Conservation (phyloP, 2,113 vertebrate genomes). For the Dunckerocampus dactyliophorus region DNA sequence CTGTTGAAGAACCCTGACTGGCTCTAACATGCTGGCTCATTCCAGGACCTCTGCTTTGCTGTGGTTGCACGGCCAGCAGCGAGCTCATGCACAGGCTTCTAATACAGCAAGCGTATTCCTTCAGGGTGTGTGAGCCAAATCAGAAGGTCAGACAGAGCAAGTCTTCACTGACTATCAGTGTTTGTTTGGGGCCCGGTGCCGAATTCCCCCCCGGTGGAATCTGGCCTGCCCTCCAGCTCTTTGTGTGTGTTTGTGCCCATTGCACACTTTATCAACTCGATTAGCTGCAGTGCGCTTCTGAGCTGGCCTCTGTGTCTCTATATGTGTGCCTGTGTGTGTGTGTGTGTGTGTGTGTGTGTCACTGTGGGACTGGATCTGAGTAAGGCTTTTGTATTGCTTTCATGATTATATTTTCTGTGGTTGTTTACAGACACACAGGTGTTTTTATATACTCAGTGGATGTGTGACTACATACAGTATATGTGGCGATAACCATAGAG, state of each 20-base stretch:
- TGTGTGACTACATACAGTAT: not conserved
- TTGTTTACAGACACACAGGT: constrained; percentile 27
- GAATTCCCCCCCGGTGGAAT: constrained; percentile 44
- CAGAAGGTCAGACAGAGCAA: constrained; percentile 65
- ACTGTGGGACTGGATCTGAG: no score
- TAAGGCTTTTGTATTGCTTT: constrained; percentile 18
- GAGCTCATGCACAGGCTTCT: constrained; percentile 11
- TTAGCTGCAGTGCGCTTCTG: constrained; percentile 45
- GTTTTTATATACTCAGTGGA: constrained; percentile 39
- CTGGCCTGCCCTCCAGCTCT: constrained; percentile 20
- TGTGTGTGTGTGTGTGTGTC: no score
- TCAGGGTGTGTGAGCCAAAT: constrained; percentile 56
- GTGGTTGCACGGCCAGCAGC: not conserved
- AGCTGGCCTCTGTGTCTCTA: constrained; percentile 24
- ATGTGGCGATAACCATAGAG: not conserved
- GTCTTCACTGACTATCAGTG: constrained; percentile 64
- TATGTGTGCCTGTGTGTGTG: not conserved
- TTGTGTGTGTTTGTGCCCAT: constrained; percentile 30
- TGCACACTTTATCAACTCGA: constrained; percentile 56
- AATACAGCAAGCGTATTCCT: constrained; percentile 66
- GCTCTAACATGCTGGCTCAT: not conserved
- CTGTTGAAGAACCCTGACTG: not conserved
- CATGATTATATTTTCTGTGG: constrained; percentile 49
- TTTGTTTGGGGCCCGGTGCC: constrained; percentile 51
- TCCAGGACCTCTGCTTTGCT: not conserved